phyloP scores from a whole-genome alignment of 2,888 invertebrate genomes.

The Ctenicera cuprea region DNA sequence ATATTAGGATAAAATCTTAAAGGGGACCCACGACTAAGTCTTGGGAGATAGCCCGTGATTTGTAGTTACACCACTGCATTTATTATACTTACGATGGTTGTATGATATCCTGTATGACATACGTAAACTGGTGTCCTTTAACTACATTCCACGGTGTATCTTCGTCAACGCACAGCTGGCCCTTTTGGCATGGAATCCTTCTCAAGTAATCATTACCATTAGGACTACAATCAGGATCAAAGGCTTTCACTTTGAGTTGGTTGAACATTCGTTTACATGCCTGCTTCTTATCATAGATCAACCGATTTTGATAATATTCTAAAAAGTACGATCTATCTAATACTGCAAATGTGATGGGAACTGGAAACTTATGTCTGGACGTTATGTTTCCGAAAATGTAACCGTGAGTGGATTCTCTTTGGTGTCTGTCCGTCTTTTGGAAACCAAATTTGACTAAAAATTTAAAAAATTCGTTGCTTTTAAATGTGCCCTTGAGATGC shows the following conservation, averaged over 20 bases:
- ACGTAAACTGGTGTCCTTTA: slow-evolving; percentile 93
- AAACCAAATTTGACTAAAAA: slow-evolving; percentile 97
- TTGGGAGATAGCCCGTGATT: too few relatives aligned
- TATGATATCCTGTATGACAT: slow-evolving; percentile 90
- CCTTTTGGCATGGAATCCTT: slow-evolving; percentile 88
- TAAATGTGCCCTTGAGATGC: slow-evolving; percentile 80
- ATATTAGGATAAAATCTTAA: too few relatives aligned
- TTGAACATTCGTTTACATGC: slow-evolving; percentile 93
- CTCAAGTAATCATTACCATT: slow-evolving; percentile 88
- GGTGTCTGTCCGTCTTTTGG: slow-evolving; percentile 94
- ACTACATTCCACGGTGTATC: slow-evolving; percentile 90
- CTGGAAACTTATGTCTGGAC: slow-evolving; percentile 79
- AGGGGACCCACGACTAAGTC: too few relatives aligned
- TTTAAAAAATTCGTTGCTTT: slow-evolving; percentile 87
- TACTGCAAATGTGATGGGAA: slow-evolving; percentile 89
- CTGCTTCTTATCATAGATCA: slow-evolving; percentile 78
- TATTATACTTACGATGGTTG: slow-evolving; percentile 85
- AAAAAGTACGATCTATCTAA: slow-evolving; percentile 92
- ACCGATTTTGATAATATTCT: slow-evolving; percentile 90
- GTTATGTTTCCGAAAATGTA: slow-evolving; percentile 98
- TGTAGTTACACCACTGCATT: too few relatives aligned
- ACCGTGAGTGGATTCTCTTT: slow-evolving; percentile 90
- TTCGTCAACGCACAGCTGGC: slow-evolving; percentile 89
- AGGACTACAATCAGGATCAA: slow-evolving; percentile 88
- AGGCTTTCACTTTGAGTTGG: slow-evolving; percentile 87